Base-by-base conservation (phyloP, 2,888 invertebrate genomes). In the Aelia acuminata region DNA sequence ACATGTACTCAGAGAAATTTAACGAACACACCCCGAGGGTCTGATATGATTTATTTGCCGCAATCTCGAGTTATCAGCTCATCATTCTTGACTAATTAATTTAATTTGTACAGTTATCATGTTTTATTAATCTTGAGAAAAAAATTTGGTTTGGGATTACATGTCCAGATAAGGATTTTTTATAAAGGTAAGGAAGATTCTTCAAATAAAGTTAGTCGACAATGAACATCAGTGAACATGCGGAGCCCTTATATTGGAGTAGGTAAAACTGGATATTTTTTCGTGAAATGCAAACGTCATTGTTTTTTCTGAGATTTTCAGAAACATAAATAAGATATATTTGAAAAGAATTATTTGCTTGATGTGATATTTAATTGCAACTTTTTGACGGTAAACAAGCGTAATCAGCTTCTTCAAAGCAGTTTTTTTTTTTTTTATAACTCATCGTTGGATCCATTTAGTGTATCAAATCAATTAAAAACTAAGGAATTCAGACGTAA, bases 101-200 rank as follows among this genome's bases (percentile, higher is more conserved):
- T 80, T 39, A 39, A 80, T 80, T 80, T 80, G 75, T 43, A 11
- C 80, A 80, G 43, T 80, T 80, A 80, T 80, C 80, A 80, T 80
- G 39, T 47, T 80, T 80, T 80, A 47, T 22, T 80, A 43, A 43
- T 80, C n/a, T n/a, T n/a, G n/a, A n/a, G 11, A 10, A 80, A 47
- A 80, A 39, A 80, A 80, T 80, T 80, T 80, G n/a, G n/a, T 80
- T 80, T 80, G n/a, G 80, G 80, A 80, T 80, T 80, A 80, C 43
- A 43, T 80, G n/a, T 47, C n/a, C n/a, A 80, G 80, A 80, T 80
- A 80, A 80, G 80, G 43, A 22, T n/a, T 43, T 43, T 43, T 80
- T n/a, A 13, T 80, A 80, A 47, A 70, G 63, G 39, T 43, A n/a
- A 80, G 43, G 15, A 43, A 43, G n/a, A 39, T 22, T n/a, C n/a